These are phyloP conservation scores for Daphoenositta chrysoptera DNA, from an alignment of 2,113 vertebrate genomes.

Conservation along the genomic window DNA sequence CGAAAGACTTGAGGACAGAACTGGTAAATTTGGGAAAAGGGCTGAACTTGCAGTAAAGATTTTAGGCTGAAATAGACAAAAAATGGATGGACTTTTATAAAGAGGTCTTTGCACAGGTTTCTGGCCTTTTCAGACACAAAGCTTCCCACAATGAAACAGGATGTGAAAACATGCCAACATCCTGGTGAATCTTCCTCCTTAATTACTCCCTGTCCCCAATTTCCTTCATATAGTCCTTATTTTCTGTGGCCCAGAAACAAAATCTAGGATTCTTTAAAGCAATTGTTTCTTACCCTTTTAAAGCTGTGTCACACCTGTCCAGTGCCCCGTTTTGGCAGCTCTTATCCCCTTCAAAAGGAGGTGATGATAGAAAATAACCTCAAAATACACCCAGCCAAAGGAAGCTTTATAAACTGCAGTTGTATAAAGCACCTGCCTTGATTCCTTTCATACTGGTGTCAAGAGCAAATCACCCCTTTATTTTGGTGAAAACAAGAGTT, in stretches of 20 bases:
- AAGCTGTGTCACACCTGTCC: neutral
- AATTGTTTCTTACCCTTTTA: neutral
- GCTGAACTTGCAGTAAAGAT: accelerated
- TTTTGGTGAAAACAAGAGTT: neutral
- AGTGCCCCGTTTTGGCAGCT: neutral
- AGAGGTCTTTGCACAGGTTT: neutral
- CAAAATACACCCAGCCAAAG: neutral
- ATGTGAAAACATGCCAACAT: neutral
- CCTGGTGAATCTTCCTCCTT: neutral
- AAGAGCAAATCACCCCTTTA: neutral
- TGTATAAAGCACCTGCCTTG: neutral
- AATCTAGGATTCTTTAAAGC: neutral
- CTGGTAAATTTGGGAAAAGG: neutral
- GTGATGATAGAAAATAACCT: neutral
- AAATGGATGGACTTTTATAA: neutral
- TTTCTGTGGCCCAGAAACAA: neutral
- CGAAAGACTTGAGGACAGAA: neutral
- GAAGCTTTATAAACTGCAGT: neutral
- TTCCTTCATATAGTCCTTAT: neutral
- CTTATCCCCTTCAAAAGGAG: neutral
- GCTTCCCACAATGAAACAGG: accelerated
- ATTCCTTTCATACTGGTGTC: neutral
- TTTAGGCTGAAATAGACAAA: neutral
- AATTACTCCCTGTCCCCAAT: neutral
- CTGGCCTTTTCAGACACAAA: neutral